Conservation (phyloP, 2,113 vertebrate genomes). For the Fregata magnificens region DNA sequence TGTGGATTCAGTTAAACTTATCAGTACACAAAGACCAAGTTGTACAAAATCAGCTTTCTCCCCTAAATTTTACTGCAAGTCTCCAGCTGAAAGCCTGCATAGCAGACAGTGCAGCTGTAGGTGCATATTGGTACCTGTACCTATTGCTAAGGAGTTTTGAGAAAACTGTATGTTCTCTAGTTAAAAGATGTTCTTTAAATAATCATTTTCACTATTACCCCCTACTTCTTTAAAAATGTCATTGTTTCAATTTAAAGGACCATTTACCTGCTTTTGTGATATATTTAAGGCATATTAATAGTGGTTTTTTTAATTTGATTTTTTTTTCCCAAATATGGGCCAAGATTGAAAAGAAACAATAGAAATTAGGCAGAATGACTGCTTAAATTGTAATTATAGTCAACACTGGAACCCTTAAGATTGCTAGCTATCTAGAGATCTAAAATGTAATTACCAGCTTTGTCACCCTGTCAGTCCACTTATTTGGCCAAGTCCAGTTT, state of each 20-base stretch:
- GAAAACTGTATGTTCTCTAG: neutral
- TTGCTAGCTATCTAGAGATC: neutral
- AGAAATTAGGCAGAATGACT: neutral
- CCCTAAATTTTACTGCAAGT: neutral
- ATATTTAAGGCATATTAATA: neutral
- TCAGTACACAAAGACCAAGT: neutral
- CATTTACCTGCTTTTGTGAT: neutral
- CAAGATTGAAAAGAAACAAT: neutral
- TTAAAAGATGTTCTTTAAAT: neutral
- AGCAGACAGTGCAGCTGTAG: neutral
- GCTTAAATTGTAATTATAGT: neutral
- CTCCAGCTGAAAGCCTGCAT: neutral
- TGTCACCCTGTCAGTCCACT: neutral
- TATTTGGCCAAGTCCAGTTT: neutral
- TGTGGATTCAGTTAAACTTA: neutral
- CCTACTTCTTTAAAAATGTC: neutral
- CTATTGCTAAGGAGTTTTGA: neutral
- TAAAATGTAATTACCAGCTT: neutral
- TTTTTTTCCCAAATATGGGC: neutral
- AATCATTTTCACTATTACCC: neutral
- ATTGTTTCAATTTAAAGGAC: neutral
- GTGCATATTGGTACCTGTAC: neutral
- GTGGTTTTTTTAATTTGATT: neutral
- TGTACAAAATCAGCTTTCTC: neutral
- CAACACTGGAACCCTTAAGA: neutral